Conservation (phyloP, 2,113 vertebrate genomes). For the Montifringilla adamsi region DNA sequence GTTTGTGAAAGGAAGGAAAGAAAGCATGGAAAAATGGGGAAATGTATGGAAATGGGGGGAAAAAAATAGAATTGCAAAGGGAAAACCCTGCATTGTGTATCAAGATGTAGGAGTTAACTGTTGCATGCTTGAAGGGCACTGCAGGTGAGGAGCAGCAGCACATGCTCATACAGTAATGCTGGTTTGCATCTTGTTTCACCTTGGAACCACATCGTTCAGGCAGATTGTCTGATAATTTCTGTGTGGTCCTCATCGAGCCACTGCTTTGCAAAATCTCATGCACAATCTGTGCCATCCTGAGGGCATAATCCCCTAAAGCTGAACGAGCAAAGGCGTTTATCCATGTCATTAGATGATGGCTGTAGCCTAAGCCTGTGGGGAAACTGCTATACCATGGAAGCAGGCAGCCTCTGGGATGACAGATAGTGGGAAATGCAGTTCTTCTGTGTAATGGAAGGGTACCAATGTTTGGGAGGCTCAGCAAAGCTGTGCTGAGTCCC, state of each 20-base stretch:
- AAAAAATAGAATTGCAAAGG: neutral
- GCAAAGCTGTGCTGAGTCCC: neutral
- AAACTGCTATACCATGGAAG: neutral
- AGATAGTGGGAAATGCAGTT: neutral
- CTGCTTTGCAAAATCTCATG: neutral
- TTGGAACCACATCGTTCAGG: accelerated
- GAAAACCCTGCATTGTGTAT: accelerated
- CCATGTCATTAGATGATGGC: constrained; percentile 12
- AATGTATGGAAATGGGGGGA: accelerated
- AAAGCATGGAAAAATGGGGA: neutral
- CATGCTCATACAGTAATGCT: accelerated
- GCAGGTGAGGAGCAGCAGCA: neutral
- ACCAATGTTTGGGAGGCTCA: neutral
- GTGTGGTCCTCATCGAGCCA: neutral
- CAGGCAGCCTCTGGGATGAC: neutral
- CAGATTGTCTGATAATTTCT: neutral
- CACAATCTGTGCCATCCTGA: neutral
- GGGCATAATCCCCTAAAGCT: constrained; percentile 25
- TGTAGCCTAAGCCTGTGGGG: neutral
- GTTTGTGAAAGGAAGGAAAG: neutral
- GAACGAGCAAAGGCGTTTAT: constrained; percentile 5
- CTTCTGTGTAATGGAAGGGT: neutral
- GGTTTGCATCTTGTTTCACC: neutral
- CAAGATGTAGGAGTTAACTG: neutral
- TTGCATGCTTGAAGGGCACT: neutral